Base-by-base conservation (phyloP, 2,797 vertebrate species). In the Clarias laeviceps region DNA sequence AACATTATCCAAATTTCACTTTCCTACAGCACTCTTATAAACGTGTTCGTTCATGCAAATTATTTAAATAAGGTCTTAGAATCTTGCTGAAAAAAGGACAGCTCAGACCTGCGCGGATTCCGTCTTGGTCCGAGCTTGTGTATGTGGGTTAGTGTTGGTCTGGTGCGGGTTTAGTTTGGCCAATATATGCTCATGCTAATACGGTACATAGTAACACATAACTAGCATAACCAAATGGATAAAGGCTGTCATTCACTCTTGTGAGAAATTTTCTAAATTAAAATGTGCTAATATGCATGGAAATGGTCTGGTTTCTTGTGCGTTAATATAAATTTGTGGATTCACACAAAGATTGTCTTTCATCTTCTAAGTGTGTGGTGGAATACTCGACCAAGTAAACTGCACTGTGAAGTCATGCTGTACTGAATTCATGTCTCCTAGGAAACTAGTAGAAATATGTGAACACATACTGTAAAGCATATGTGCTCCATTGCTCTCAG, bases 121-220 rank as follows among this genome's bases (percentile, higher is more conserved):
- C 37, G 6, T 27, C 37, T 50, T 27, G 37, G 14, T 50, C 24
- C 27, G 61, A 27, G 37, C 61, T 80, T 1, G 20, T 78, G 78
- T 65, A 11, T 18, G n/a, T 32, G n/a, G n/a, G 37, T 65, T 27
- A 65, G 61, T 50, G 78, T 54, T 65, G 62, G n/a, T 27, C 78
- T 65, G 78, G 78, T 80, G 61, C 15, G 15, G 79, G 61, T 66
- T 80, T 80, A 80, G 40, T 80, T 62, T 66, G 62, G 61, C 37
- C 24, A 50, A 45, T 29, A 80, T 45, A 18, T n/a, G 57, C 57
- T 78, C 7, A 27, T 45, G 59, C 32, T 80, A 18, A 40, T 80
- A 54, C 50, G 3, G 50, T 54, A 54, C 50, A 54, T 54, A 27
- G 14, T 45, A 80, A 64, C 37, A 11, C 34, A 18, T 29, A 9